Evolutionary conservation across 2,797 vertebrate species (phyloP).

Genomic region (Acropternis orthonyx): DNA sequence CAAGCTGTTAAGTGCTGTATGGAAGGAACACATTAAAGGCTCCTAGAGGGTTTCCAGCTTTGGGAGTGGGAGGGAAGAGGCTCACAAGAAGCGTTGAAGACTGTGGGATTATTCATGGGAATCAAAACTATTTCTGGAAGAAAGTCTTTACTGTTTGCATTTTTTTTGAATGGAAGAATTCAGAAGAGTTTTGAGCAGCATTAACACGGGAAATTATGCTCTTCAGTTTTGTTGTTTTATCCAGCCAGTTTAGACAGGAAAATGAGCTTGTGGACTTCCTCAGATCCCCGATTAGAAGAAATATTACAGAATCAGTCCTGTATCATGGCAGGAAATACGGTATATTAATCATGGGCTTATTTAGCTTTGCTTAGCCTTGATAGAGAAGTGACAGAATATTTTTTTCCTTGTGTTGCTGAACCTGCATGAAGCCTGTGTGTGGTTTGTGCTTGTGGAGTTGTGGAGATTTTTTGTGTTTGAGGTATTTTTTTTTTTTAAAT

Average conservation of each 20-base stretch:
- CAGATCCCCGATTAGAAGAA: not conserved
- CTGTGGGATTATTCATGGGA: not conserved
- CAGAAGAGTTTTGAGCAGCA: not conserved
- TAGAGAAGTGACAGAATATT: not conserved
- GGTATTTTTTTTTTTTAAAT: not conserved
- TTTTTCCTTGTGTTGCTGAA: not conserved
- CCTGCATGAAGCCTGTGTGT: not conserved
- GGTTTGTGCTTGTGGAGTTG: not conserved
- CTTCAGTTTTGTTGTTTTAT: not conserved
- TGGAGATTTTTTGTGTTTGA: not conserved
- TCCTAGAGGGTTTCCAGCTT: not conserved
- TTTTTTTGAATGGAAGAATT: not conserved
- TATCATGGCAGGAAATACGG: not conserved
- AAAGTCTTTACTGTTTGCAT: not conserved
- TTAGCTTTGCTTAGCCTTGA: not conserved
- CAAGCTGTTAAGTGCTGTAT: slow-evolving; percentile 33
- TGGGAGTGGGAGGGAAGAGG: not conserved
- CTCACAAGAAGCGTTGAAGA: not conserved
- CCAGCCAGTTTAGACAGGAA: not conserved
- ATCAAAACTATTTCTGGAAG: not conserved
- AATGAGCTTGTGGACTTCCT: not conserved
- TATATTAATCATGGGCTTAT: not conserved
- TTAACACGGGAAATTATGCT: not conserved
- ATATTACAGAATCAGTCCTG: not conserved
- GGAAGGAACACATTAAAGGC: slow-evolving; percentile 1